Evolutionary conservation across 2,113 vertebrate species (phyloP).

Genomic region (Rhabdomys dilectus): DNA sequence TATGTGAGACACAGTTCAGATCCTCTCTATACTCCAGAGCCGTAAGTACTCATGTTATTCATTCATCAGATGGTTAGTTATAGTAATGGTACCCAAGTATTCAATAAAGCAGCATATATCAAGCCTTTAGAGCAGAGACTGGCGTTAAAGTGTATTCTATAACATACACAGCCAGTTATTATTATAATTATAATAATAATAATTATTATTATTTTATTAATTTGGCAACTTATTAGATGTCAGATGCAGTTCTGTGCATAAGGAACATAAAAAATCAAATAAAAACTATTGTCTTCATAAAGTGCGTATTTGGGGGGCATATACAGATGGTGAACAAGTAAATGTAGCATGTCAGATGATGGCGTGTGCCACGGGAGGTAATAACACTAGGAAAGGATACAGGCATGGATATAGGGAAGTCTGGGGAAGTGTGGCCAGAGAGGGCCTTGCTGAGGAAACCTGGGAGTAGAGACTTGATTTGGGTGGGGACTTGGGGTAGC

Average conservation of each 20-base stretch:
- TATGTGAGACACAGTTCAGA: constrained; percentile 98
- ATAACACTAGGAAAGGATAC: not conserved
- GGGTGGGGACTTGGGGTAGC: not conserved
- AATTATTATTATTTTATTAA: not conserved
- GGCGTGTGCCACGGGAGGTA: not conserved
- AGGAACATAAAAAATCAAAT: not conserved
- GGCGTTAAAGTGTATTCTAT: not conserved
- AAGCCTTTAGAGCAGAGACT: not conserved
- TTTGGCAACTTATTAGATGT: not conserved
- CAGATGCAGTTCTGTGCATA: not conserved
- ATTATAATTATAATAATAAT: not conserved
- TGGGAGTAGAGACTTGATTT: not conserved
- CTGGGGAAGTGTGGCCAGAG: not conserved
- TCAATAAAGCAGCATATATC: not conserved
- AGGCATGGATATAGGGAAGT: not conserved
- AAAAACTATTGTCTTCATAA: constrained; percentile 26
- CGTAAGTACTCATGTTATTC: constrained; percentile 90
- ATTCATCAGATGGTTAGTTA: not conserved
- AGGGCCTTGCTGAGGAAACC: not conserved
- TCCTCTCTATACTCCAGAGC: constrained; percentile 98
- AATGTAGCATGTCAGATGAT: not conserved
- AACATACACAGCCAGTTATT: not conserved
- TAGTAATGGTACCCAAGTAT: not conserved
- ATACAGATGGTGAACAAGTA: not conserved
- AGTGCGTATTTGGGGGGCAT: not conserved